Conservation (phyloP, 2,113 vertebrate species). For the Ranitomeya variabilis region DNA sequence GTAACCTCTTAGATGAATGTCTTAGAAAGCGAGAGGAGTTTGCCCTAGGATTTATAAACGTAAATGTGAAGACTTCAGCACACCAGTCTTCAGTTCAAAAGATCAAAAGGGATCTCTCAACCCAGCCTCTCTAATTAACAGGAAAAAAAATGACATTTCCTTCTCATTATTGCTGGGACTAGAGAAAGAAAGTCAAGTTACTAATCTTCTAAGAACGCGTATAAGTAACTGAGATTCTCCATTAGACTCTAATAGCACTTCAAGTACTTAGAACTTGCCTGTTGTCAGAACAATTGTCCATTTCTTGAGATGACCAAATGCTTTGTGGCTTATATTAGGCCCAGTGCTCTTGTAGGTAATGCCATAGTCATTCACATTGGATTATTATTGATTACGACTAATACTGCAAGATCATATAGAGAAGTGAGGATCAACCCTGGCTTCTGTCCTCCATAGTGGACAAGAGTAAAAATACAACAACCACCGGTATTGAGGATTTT, state of each 20-base stretch:
- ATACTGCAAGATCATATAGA: not conserved
- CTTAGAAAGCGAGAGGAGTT: conserved; percentile 53
- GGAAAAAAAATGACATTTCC: conserved; percentile 61
- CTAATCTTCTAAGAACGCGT: conserved; percentile 58
- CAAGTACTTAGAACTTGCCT: conserved; percentile 62
- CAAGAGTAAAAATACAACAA: not conserved
- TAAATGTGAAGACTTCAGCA: conserved; percentile 60
- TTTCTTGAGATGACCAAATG: conserved; percentile 63
- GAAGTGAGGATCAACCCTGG: not conserved
- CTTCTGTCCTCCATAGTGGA: not conserved
- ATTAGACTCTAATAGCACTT: conserved; percentile 56
- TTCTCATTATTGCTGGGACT: conserved; percentile 61
- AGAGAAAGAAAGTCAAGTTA: conserved; percentile 60
- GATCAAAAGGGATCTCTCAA: conserved; percentile 63
- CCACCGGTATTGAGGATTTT: not conserved
- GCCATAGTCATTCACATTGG: not conserved
- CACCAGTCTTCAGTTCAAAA: conserved; percentile 64
- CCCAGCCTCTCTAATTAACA: conserved; percentile 60
- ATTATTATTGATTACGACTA: not conserved
- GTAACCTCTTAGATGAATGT: conserved; percentile 57
- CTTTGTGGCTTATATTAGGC: conserved; percentile 4
- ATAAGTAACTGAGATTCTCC: conserved; percentile 48
- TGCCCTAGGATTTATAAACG: conserved; percentile 60
- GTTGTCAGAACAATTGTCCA: conserved; percentile 55
- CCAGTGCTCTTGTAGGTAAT: not conserved